Evolutionary conservation across 2,797 vertebrate genomes (phyloP).

Genomic region (Mormyrops boulengeri): DNA sequence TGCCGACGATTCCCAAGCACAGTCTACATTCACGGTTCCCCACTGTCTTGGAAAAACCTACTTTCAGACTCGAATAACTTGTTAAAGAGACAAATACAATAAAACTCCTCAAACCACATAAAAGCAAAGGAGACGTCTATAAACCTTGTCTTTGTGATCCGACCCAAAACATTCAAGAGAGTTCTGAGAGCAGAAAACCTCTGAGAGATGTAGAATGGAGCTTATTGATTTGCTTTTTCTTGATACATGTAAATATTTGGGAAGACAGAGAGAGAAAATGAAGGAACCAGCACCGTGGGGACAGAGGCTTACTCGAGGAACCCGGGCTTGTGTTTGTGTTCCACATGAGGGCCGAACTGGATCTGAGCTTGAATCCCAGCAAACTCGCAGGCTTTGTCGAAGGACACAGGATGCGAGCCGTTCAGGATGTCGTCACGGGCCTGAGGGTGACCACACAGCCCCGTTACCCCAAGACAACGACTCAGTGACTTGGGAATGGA

Average conservation of each 20-base stretch:
- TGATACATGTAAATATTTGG: neutral
- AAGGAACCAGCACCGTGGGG: constrained; percentile 26
- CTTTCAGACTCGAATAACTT: neutral
- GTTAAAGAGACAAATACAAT: neutral
- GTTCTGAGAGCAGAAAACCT: neutral
- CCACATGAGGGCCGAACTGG: constrained; percentile 95
- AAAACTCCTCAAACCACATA: neutral
- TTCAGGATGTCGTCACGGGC: constrained; percentile 97
- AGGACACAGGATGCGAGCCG: constrained; percentile 95
- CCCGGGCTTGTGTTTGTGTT: constrained; percentile 96
- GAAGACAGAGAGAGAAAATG: neutral
- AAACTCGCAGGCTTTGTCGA: constrained; percentile 97
- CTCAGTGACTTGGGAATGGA: neutral
- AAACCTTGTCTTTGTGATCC: neutral
- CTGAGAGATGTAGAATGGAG: neutral
- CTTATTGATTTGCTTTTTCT: neutral
- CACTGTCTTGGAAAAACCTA: neutral
- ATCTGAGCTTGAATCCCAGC: constrained; percentile 96
- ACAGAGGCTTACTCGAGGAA: constrained; percentile 84
- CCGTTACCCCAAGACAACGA: neutral
- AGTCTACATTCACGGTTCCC: neutral
- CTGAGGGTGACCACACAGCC: constrained; percentile 52
- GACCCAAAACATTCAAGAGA: neutral
- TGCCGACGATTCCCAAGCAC: no score
- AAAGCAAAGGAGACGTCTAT: neutral